Conservation (phyloP, 2,888 invertebrate species). For the Leucophenga montana region DNA sequence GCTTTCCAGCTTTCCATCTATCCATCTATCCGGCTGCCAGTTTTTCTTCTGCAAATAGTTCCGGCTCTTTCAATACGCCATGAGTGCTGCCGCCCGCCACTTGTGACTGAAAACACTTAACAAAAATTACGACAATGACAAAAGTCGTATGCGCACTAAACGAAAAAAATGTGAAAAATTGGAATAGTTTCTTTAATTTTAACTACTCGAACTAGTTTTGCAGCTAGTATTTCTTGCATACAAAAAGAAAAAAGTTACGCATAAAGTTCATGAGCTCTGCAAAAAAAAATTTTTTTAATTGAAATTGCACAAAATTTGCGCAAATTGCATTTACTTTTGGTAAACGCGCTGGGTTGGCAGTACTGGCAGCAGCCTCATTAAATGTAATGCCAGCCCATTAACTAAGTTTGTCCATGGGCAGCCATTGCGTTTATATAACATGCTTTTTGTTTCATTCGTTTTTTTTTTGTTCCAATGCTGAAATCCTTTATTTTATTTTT, state of each 20-base stretch:
- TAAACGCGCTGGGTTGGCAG: not conserved
- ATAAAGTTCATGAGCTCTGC: slow-evolving; percentile 12
- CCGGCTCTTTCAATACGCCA: too few species aligned
- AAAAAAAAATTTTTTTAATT: slow-evolving; percentile 20
- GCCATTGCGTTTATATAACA: not conserved
- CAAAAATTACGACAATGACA: slow-evolving; percentile 27
- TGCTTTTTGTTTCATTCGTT: not conserved
- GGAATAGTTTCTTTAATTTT: slow-evolving; percentile 7
- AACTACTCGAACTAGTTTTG: slow-evolving; percentile 5
- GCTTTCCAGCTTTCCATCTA: too few species aligned
- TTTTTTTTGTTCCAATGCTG: not conserved
- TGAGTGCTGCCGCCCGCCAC: too few species aligned
- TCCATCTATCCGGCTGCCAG: not conserved
- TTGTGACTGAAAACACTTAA: slow-evolving; percentile 29
- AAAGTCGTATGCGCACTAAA: not conserved
- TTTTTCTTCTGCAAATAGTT: not conserved
- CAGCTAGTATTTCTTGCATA: not conserved
- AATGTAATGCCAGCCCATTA: slow-evolving; percentile 31
- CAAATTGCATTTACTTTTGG: slow-evolving; percentile 16
- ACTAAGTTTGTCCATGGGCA: slow-evolving; percentile 27
- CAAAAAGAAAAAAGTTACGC: not conserved
- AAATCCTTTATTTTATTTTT: not conserved
- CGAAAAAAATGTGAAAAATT: not conserved
- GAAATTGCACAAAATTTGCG: slow-evolving; percentile 23
- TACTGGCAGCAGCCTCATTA: slow-evolving; percentile 20